Evolutionary conservation across 2,797 vertebrate species (phyloP), one percentile per base, ranked within the genome.

Genomic region (Melanotaenia pygmaea): DNA sequence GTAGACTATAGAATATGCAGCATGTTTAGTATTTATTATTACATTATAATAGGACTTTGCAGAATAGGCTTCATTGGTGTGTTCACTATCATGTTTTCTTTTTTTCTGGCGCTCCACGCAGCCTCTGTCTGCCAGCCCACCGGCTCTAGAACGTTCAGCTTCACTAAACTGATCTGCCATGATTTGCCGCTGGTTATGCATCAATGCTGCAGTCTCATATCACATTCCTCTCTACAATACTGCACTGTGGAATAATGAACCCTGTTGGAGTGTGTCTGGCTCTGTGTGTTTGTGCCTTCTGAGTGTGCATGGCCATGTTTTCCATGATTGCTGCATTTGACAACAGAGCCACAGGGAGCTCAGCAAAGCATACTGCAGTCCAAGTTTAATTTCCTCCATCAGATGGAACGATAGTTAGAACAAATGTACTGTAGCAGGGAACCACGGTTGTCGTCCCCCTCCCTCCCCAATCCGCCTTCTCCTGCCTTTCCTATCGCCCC

Each of bases 181-280:
- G 92, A 94, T 93, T 93, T 93, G 91, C 93, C 89, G 87, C 85
- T 84, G 91, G 90, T 94, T 92, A 91, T 92, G 94, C 93, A 93
- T 92, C 92, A 90, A 82, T 89, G 90, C 89, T 72, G 89, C 86
- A 85, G 91, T 91, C 91, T 93, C 91, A 93, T 93, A 91, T 93
- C 91, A 81, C 89, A 90, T 91, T 88, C 87, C 86, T 84, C 84
- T 80, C 85, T 82, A 91, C 89, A 91, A 93, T 86, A 83, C 91
- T 86, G 87, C 90, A 80, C 91, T 82, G 89, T 92, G 90, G 92
- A 93, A 94, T 94, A 94, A 94, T 93, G 92, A 93, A 90, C 87
- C 78, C 69, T 65, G 88, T 88, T 81, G 90, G 88, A 89, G 88
- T 86, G 79, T 78, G 84, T 81, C 67, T 86, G 80, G 45, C 76